Evolutionary conservation across 1,140 invertebrate species (phyloP).

Genomic region (Araneus ventricosus): DNA sequence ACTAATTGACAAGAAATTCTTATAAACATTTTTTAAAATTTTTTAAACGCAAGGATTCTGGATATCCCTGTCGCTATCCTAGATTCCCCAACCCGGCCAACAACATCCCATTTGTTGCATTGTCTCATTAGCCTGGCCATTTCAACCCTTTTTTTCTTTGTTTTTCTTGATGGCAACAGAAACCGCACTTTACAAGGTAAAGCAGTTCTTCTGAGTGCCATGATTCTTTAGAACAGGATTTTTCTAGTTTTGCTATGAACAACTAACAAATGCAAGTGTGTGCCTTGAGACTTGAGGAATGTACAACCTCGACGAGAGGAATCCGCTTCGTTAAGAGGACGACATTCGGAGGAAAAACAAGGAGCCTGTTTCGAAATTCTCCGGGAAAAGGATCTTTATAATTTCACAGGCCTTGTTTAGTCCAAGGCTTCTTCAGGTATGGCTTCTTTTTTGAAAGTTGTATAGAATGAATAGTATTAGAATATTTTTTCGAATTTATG

Average conservation of each 20-base stretch:
- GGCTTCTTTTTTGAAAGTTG: no score
- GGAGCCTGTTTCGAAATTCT: not conserved
- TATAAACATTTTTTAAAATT: no score
- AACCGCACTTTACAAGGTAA: conserved; percentile 73
- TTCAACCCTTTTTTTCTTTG: conserved; percentile 72
- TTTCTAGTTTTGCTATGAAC: conserved; percentile 79
- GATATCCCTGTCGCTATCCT: not conserved
- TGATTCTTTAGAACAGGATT: conserved; percentile 69
- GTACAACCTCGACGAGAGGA: conserved; percentile 28
- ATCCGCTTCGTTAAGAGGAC: not conserved
- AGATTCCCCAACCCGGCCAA: conserved; percentile 12
- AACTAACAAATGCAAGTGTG: conserved; percentile 81
- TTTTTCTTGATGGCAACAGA: conserved; percentile 54
- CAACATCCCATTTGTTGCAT: conserved; percentile 1
- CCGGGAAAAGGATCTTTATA: not conserved
- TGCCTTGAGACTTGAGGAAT: conserved; percentile 50
- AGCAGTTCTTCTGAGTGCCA: conserved; percentile 67
- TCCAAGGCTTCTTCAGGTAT: no score
- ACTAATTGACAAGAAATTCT: no score
- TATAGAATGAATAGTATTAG: no score
- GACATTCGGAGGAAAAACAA: not conserved
- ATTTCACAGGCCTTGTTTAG: not conserved
- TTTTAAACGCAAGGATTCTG: no score
- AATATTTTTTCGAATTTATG: no score
- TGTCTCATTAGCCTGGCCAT: conserved; percentile 66